phyloP scores from a whole-genome alignment of 2,113 vertebrate species.

The Pyxicephalus adspersus region DNA sequence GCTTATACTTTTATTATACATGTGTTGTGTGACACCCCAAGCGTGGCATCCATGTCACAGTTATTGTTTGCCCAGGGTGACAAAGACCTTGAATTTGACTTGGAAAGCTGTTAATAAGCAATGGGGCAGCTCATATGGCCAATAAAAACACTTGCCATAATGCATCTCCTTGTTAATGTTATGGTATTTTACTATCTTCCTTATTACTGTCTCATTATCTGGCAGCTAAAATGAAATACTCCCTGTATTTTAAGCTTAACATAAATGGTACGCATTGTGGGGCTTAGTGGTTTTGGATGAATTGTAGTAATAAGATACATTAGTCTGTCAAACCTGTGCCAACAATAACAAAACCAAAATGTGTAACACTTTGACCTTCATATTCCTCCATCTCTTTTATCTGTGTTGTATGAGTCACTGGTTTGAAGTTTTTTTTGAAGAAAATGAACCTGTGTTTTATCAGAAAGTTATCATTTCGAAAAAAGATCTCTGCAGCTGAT shows the following conservation, averaged over 20 bases:
- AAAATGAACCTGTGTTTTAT: conserved; percentile 42
- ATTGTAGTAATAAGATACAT: conserved; percentile 51
- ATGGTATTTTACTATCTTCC: conserved; percentile 51
- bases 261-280: conserved; percentile 35
- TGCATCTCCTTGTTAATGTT: conserved; percentile 35
- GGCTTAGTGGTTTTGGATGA: conserved; percentile 50
- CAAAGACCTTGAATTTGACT: conserved; percentile 22
- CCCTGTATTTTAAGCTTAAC: conserved; percentile 39
- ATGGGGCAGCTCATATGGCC: not conserved
- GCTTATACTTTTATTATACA: not conserved
- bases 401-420: conserved; percentile 20
- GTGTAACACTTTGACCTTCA: conserved; percentile 44
- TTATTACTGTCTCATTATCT: conserved; percentile 46
- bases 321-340: conserved; percentile 31
- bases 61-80: conserved; percentile 22
- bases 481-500: conserved; percentile 9
- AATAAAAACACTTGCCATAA: conserved; percentile 47
- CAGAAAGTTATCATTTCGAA: conserved; percentile 1
- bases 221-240: conserved; percentile 30
- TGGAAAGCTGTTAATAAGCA: conserved; percentile 23
- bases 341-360: conserved; percentile 47
- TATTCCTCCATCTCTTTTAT: conserved; percentile 35
- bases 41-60: conserved; percentile 22
- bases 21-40: conserved; percentile 21
- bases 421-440: conserved; percentile 6